Conservation (phyloP, 2,888 invertebrate genomes). For the Prosapia bicincta region DNA sequence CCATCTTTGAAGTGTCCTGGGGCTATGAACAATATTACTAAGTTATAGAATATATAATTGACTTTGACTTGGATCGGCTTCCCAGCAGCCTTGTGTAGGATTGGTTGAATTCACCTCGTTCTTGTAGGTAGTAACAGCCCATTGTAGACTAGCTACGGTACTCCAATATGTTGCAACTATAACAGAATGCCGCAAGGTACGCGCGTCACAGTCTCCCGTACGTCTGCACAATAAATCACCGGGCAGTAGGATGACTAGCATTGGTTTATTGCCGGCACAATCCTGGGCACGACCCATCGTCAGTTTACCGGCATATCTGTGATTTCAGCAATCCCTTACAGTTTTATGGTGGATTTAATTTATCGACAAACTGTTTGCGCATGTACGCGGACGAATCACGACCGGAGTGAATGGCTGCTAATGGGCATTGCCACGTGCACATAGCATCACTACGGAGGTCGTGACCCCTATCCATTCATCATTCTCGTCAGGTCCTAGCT, state of each 20-base stretch:
- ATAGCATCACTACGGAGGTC: not conserved
- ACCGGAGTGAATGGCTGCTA: not conserved
- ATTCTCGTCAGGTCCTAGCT: not conserved
- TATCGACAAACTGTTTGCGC: not conserved
- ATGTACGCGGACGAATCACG: not conserved
- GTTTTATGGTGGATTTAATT: not conserved
- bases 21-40: too few relatives aligned
- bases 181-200: too few relatives aligned
- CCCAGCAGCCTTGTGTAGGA: too few relatives aligned
- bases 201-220: too few relatives aligned
- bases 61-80: too few relatives aligned
- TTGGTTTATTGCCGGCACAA: not conserved
- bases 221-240: not conserved
- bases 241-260: not conserved
- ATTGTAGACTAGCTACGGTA: too few relatives aligned
- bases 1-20: too few relatives aligned
- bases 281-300: not conserved
- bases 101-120: too few relatives aligned
- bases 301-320: not conserved
- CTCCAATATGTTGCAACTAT: too few relatives aligned
- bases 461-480: not conserved
- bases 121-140: too few relatives aligned
- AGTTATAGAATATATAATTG: too few relatives aligned
- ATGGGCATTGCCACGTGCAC: not conserved
- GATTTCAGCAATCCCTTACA: not conserved